phyloP scores from a whole-genome alignment of 2,113 vertebrate species.

The Paratilapia polleni region DNA sequence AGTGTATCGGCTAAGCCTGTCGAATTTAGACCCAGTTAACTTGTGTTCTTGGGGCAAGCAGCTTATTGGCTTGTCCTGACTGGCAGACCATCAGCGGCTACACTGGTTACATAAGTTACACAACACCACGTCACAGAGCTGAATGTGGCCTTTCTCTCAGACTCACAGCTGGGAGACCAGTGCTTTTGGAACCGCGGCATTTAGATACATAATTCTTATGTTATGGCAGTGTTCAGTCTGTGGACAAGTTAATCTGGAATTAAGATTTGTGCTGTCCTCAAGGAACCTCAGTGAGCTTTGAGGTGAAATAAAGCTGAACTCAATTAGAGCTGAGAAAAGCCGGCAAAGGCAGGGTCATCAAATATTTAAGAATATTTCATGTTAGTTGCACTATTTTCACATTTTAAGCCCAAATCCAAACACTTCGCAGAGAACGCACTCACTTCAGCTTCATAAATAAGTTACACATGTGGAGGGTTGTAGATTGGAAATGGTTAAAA shows the following conservation, averaged over 20 bases:
- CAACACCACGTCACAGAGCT: slow-evolving; percentile 46
- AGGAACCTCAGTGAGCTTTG: background rate
- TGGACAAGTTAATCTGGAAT: slow-evolving; percentile 25
- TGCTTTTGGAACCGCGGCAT: background rate
- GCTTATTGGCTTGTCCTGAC: slow-evolving; percentile 57
- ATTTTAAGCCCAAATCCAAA: slow-evolving; percentile 38
- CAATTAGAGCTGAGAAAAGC: slow-evolving; percentile 27
- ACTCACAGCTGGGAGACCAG: slow-evolving; percentile 33
- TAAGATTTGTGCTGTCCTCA: slow-evolving; percentile 24
- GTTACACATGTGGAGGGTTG: background rate
- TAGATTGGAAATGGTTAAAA: slow-evolving; percentile 30
- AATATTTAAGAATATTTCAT: slow-evolving; percentile 52
- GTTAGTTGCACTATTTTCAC: slow-evolving; percentile 41
- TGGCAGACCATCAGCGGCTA: background rate
- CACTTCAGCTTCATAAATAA: slow-evolving; percentile 51
- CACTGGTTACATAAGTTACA: slow-evolving; percentile 54
- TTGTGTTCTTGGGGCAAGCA: slow-evolving; percentile 28
- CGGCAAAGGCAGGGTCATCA: background rate
- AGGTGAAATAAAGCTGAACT: background rate
- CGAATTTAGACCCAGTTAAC: slow-evolving; percentile 45
- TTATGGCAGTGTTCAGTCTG: background rate
- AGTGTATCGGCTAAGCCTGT: slow-evolving; percentile 32
- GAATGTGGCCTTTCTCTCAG: slow-evolving; percentile 18
- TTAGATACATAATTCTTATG: slow-evolving; percentile 10
- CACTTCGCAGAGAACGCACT: slow-evolving; percentile 39